A percentile compares a stretch with the other conserved stretches of the same genome.
These are phyloP conservation scores for Dascillus cervinus DNA, from an alignment of 2,888 invertebrate genomes.

Conservation along the genomic window DNA sequence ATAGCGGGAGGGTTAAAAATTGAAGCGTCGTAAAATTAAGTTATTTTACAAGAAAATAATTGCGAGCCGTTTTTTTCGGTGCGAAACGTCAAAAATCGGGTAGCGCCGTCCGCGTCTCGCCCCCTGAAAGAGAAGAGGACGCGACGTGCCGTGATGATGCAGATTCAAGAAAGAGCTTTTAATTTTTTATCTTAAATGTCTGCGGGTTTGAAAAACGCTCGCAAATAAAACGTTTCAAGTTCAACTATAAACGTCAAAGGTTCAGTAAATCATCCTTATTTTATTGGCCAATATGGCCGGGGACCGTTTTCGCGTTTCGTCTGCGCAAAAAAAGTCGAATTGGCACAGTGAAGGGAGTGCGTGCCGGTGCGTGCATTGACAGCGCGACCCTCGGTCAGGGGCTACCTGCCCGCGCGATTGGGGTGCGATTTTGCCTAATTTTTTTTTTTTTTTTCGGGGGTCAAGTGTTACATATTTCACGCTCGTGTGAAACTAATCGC, in stretches of 20 bases:
- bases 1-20: no score
- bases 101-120: neutral
- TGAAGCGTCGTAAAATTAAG: constrained; percentile 12
- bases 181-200: constrained; percentile 19
- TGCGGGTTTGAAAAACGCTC: constrained; percentile 21
- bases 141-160: neutral
- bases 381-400: no score
- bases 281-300: constrained; percentile 22
- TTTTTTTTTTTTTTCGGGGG: no score
- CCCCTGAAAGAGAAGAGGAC: neutral
- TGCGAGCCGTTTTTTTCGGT: constrained; percentile 3
- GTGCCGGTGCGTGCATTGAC: no score
- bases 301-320: constrained; percentile 3
- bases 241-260: constrained; percentile 24
- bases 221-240: constrained; percentile 25
- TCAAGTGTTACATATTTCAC: no score
- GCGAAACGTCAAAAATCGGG: neutral
- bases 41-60: constrained; percentile 15
- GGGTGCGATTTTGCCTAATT: no score
- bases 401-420: no score
- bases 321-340: constrained; percentile 4
- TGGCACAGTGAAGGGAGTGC: no score
- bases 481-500: no score
- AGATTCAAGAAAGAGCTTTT: constrained; percentile 4
- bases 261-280: constrained; percentile 24